Percentiles rank a stretch among this genome's conserved stretches.
These are phyloP conservation scores for Cheiracanthium punctorium DNA, from an alignment of 2,888 invertebrate genomes.

Conservation along the genomic window DNA sequence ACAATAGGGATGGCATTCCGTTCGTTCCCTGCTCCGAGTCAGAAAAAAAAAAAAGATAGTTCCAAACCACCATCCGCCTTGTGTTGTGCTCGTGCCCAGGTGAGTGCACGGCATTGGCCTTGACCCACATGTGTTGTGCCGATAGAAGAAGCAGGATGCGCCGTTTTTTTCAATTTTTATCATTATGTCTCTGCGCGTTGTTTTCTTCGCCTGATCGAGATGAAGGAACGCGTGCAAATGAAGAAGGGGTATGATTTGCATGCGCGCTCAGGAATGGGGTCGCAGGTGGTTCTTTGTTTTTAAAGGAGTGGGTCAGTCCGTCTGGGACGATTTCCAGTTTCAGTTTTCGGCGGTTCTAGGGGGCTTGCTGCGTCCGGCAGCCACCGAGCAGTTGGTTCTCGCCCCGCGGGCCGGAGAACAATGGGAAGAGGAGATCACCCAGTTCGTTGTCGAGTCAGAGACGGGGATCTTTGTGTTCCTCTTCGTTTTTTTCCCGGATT, in stretches of 20 bases:
- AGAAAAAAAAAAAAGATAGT: slow-evolving; percentile 5
- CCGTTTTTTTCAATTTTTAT: not conserved
- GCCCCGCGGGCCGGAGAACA: too few species aligned
- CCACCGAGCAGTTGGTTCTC: too few species aligned
- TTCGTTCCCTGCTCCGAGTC: too few species aligned
- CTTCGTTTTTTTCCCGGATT: not conserved
- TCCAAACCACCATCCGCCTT: not conserved
- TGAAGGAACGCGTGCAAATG: slow-evolving; percentile 40
- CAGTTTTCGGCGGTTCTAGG: not conserved
- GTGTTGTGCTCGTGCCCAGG: not conserved
- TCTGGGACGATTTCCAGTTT: slow-evolving; percentile 3
- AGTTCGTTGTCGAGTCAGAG: not conserved
- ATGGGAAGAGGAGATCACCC: not conserved
- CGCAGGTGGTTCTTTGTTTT: slow-evolving; percentile 14
- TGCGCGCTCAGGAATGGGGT: slow-evolving; percentile 12
- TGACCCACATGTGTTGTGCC: slow-evolving; percentile 35
- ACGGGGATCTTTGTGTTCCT: not conserved
- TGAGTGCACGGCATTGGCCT: slow-evolving; percentile 22
- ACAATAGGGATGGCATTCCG: too few species aligned
- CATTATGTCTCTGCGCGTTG: not conserved
- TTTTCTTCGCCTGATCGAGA: slow-evolving; percentile 19
- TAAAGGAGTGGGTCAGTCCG: slow-evolving; percentile 3
- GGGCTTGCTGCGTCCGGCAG: not conserved
- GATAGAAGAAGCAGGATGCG: slow-evolving; percentile 25
- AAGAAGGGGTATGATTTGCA: not conserved